Evolutionary conservation across 30 jellyfish, hydroid and myxozoan species (phyloP).

Genomic region (Aurelia sp.): DNA sequence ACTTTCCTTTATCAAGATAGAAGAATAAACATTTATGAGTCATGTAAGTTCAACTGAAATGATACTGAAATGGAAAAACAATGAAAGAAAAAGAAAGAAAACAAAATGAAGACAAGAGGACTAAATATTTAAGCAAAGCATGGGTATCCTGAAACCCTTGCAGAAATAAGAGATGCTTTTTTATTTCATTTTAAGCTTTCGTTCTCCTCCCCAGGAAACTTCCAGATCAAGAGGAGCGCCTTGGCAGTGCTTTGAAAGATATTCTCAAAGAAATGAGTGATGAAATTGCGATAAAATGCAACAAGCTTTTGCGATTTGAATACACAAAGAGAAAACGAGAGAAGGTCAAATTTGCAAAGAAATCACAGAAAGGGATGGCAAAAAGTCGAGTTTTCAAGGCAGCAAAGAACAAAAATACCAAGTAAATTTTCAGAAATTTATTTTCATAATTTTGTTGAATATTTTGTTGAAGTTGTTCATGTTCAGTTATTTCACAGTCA

Average conservation of each 20-base stretch:
- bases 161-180: background rate
- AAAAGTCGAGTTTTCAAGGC: too few relatives aligned
- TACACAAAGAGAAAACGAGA: background rate
- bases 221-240: conserved; percentile 49
- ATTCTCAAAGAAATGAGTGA: conserved; percentile 14
- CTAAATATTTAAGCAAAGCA: background rate
- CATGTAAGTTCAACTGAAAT: too few relatives aligned
- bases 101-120: too few relatives aligned
- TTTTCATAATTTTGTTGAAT: background rate
- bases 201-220: conserved; percentile 27
- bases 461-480: background rate
- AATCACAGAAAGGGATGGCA: background rate
- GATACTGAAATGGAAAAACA: too few relatives aligned
- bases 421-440: background rate
- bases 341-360: background rate
- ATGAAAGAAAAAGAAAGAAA: too few relatives aligned
- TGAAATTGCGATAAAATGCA: conserved; percentile 9
- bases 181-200: too few relatives aligned
- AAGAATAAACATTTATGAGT: too few relatives aligned
- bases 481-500: background rate
- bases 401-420: background rate
- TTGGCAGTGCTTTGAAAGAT: conserved; percentile 27
- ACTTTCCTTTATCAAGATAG: too few relatives aligned
- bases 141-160: background rate
- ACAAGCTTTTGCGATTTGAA: background rate